phyloP scores from a whole-genome alignment of 2,113 vertebrate species.

The Sardina pilchardus region DNA sequence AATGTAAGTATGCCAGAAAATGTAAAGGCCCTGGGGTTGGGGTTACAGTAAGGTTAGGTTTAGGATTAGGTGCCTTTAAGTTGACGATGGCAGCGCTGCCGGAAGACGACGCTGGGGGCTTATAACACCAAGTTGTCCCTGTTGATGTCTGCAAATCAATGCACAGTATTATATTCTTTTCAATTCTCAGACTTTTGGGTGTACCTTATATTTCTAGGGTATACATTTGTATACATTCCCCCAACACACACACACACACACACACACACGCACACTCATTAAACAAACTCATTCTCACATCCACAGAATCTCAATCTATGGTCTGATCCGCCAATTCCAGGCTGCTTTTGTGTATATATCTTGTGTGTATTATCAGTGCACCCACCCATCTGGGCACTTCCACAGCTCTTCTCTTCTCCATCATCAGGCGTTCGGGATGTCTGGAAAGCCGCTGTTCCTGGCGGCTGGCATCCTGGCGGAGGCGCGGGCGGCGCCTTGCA shows the following conservation, averaged over 20 bases:
- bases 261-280: not conserved
- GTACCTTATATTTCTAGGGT: too few relatives aligned
- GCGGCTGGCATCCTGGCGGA: not conserved
- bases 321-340: not conserved
- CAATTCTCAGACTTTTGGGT: too few relatives aligned
- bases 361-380: not conserved
- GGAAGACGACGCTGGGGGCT: too few relatives aligned
- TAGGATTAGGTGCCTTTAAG: too few relatives aligned
- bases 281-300: conserved; percentile 17
- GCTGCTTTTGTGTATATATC: conserved; percentile 36
- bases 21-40: too few relatives aligned
- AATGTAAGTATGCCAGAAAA: too few relatives aligned
- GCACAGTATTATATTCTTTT: too few relatives aligned
- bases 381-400: not conserved
- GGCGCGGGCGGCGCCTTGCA: too few relatives aligned
- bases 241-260: conserved; percentile 30
- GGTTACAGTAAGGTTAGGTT: too few relatives aligned
- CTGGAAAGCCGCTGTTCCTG: not conserved
- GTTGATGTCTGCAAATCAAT: too few relatives aligned
- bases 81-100: too few relatives aligned
- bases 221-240: not conserved
- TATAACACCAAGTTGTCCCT: too few relatives aligned
- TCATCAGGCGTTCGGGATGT: not conserved
- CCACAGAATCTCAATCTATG: not conserved
- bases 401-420: not conserved